Evolutionary conservation across 2,113 vertebrate genomes (phyloP).

Genomic region (Geococcyx californianus): DNA sequence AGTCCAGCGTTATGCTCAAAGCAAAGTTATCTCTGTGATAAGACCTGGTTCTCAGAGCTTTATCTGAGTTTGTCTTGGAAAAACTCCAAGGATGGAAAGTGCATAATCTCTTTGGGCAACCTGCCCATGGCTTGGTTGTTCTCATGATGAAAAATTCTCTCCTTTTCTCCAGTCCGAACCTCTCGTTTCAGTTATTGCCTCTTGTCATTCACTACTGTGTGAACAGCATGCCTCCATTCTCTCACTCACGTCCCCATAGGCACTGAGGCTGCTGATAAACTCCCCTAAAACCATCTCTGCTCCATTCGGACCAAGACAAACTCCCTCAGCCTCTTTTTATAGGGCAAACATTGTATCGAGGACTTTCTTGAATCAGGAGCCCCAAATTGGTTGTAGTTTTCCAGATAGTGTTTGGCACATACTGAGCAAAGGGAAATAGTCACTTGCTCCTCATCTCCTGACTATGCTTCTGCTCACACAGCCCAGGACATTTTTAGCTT

Average conservation of each 20-base stretch:
- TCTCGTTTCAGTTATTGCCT: neutral
- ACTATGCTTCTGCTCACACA: neutral
- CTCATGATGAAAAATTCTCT: neutral
- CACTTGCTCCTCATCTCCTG: neutral
- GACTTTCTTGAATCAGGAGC: neutral
- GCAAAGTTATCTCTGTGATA: neutral
- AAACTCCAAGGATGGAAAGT: neutral
- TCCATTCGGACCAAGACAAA: accelerated
- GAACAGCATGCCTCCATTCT: neutral
- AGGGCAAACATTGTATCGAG: neutral
- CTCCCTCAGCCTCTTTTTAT: neutral
- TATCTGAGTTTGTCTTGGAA: neutral
- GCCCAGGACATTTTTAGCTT: neutral
- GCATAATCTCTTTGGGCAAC: neutral
- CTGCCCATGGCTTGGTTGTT: neutral
- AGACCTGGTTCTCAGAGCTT: neutral
- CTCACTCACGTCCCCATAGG: accelerated
- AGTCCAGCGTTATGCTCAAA: neutral
- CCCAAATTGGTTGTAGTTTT: neutral
- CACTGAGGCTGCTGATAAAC: neutral
- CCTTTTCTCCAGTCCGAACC: neutral
- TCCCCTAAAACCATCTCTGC: neutral
- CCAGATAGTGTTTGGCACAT: accelerated
- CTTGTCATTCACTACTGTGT: neutral
- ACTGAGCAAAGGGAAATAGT: neutral